phyloP scores from a whole-genome alignment of 2,888 invertebrate genomes.

The Unio pictorum region DNA sequence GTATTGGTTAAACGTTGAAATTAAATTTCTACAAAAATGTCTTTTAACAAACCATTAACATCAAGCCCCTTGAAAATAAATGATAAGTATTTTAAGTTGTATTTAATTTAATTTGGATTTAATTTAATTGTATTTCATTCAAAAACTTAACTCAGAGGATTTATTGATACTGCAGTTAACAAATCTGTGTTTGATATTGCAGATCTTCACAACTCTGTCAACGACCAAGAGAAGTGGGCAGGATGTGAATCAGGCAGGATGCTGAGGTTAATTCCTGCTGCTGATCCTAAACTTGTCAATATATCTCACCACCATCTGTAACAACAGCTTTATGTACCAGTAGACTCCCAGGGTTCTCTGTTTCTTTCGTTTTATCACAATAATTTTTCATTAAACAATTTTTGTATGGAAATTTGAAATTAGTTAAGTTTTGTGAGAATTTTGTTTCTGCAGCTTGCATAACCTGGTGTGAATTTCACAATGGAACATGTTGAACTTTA shows the following conservation, averaged over 20 bases:
- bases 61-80: no score
- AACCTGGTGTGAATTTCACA: conserved; percentile 12
- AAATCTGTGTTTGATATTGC: conserved; percentile 30
- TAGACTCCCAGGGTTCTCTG: background rate
- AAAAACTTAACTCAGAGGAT: background rate
- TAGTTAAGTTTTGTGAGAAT: background rate
- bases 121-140: no score
- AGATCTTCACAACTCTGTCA: conserved; percentile 86
- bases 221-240: conserved; percentile 93
- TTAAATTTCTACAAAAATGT: no score
- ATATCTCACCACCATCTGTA: conserved; percentile 24
- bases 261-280: conserved; percentile 86
- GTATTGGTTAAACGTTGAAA: no score
- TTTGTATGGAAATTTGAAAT: background rate
- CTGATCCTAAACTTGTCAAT: conserved; percentile 26
- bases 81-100: no score
- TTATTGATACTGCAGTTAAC: background rate
- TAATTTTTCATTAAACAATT: background rate
- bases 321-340: conserved; percentile 12
- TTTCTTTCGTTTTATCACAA: background rate
- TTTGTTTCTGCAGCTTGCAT: background rate
- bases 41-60: no score
- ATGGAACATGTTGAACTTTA: background rate
- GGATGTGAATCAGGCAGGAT: conserved; percentile 90
- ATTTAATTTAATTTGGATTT: no score